These are phyloP conservation scores for Alentia gelatinosa DNA, from an alignment of 2,888 invertebrate genomes.

Conservation along the genomic window DNA sequence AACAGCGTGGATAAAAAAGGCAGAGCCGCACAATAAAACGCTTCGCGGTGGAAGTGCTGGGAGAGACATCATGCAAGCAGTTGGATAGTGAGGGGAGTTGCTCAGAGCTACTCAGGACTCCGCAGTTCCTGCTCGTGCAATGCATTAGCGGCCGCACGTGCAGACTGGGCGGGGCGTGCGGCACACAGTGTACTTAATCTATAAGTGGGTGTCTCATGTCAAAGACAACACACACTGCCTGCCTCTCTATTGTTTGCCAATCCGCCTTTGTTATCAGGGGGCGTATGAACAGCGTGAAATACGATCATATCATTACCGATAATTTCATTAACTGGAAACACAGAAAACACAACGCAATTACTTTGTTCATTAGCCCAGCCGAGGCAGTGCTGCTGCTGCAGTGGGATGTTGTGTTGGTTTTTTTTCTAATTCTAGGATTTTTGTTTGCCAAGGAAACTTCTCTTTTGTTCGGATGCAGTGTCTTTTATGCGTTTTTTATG, in stretches of 20 bases:
- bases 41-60: not conserved
- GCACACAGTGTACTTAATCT: no score
- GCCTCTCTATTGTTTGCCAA: not conserved
- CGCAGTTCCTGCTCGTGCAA: not conserved
- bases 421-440: not conserved
- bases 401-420: not conserved
- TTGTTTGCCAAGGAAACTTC: not conserved
- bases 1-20: no score
- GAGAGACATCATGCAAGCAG: not conserved
- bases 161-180: no score
- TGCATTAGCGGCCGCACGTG: no score
- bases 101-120: not conserved
- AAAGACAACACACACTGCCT: not conserved
- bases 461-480: not conserved
- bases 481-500: not conserved
- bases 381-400: not conserved
- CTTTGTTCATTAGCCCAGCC: not conserved
- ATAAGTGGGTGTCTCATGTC: not conserved
- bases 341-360: not conserved
- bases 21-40: no score
- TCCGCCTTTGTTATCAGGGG: not conserved
- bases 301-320: slow-evolving; percentile 10
- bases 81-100: not conserved
- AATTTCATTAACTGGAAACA: slow-evolving; percentile 4
- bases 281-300: not conserved